phyloP scores from a whole-genome alignment of 2,113 vertebrate species.

The Burhinus oedicnemus region DNA sequence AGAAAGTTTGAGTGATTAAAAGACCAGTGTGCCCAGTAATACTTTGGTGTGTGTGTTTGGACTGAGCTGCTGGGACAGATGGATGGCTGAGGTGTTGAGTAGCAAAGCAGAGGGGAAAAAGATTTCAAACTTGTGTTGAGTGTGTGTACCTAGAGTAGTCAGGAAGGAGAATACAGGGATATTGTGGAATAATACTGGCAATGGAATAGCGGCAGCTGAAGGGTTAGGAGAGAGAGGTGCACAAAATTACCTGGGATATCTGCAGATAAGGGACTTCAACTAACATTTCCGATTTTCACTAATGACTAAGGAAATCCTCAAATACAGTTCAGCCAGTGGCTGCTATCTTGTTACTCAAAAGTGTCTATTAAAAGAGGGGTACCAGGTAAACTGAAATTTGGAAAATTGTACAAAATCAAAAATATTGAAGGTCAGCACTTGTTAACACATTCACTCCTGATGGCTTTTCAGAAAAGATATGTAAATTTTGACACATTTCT shows the following conservation, averaged over 20 bases:
- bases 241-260: neutral
- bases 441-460: neutral
- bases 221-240: neutral
- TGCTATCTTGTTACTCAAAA: neutral
- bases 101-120: neutral
- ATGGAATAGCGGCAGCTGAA: neutral
- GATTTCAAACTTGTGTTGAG: neutral
- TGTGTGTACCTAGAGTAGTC: neutral
- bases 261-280: neutral
- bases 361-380: neutral
- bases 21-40: neutral
- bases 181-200: neutral
- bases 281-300: neutral
- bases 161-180: neutral
- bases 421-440: neutral
- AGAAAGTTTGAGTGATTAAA: neutral
- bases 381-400: neutral
- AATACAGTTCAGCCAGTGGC: neutral
- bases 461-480: neutral
- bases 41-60: neutral
- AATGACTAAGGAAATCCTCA: neutral
- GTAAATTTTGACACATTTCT: neutral
- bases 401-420: neutral
- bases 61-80: neutral
- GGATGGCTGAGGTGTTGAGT: neutral